phyloP scores from a whole-genome alignment of 2,888 invertebrate species.

The Rhabditoides inermis region DNA sequence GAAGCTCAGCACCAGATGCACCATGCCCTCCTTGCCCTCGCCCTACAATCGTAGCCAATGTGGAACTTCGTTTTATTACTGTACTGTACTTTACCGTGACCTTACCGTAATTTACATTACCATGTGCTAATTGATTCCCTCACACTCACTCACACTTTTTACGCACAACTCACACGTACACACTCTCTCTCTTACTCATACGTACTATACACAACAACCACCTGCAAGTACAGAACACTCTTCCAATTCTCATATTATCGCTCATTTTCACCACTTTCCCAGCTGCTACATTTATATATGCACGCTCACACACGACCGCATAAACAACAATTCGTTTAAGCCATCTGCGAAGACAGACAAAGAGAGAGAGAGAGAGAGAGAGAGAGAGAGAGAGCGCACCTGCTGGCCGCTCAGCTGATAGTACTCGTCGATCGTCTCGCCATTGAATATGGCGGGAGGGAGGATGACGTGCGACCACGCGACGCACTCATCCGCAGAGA shows the following conservation, averaged over 20 bases:
- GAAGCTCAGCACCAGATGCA: conserved; percentile 78
- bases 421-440: conserved; percentile 90
- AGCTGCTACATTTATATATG: too few species aligned
- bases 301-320: too few species aligned
- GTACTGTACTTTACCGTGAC: background rate
- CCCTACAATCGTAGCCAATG: conserved; percentile 57
- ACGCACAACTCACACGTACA: background rate
- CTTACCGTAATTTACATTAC: background rate
- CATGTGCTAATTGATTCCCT: background rate
- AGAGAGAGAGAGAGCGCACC: conserved; percentile 4
- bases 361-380: background rate
- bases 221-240: too few species aligned
- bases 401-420: conserved; percentile 84
- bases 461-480: conserved; percentile 86
- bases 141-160: background rate
- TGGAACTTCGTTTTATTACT: background rate
- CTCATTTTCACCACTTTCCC: too few species aligned
- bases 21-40: conserved; percentile 82
- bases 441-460: conserved; percentile 71
- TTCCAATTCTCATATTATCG: too few species aligned
- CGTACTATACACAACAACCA: too few species aligned
- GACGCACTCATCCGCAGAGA: conserved; percentile 87
- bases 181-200: too few species aligned
- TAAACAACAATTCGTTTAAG: too few species aligned
- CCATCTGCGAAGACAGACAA: too few species aligned